Conservation (phyloP, 2,888 invertebrate genomes). For the Chrysolina oricalcia region DNA sequence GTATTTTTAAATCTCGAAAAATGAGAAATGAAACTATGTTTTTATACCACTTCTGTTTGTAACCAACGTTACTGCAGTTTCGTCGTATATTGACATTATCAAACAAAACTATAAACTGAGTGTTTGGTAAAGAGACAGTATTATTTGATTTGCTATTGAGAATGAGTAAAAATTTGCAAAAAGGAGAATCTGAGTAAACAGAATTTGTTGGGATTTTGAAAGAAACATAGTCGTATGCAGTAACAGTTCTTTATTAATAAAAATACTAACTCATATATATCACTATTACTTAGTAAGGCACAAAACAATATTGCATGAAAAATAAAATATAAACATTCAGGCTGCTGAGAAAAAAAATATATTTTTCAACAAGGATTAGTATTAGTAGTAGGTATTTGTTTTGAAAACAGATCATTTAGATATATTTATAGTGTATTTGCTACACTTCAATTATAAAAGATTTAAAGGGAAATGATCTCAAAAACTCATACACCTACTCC, state of each 20-base stretch:
- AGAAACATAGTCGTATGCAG: neutral
- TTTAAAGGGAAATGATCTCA: too few species aligned
- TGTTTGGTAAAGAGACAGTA: too few species aligned
- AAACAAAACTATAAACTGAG: too few species aligned
- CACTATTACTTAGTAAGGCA: constrained; percentile 61
- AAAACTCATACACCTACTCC: neutral
- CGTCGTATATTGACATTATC: too few species aligned
- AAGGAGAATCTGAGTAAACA: neutral
- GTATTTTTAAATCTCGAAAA: too few species aligned
- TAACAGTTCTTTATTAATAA: constrained; percentile 30
- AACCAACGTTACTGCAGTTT: too few species aligned
- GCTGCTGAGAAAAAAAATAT: constrained; percentile 27
- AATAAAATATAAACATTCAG: constrained; percentile 31
- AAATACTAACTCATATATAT: constrained; percentile 34
- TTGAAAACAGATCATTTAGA: too few species aligned
- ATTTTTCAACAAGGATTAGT: neutral
- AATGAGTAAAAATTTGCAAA: neutral
- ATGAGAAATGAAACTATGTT: too few species aligned
- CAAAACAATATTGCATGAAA: constrained; percentile 60
- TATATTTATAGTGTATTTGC: too few species aligned
- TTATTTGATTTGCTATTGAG: neutral
- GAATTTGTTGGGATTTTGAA: neutral
- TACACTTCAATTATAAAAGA: neutral
- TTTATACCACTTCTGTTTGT: too few species aligned
- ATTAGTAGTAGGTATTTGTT: too few species aligned